phyloP scores from a whole-genome alignment of 2,113 vertebrate genomes.

The Brienomyrus longianalis region DNA sequence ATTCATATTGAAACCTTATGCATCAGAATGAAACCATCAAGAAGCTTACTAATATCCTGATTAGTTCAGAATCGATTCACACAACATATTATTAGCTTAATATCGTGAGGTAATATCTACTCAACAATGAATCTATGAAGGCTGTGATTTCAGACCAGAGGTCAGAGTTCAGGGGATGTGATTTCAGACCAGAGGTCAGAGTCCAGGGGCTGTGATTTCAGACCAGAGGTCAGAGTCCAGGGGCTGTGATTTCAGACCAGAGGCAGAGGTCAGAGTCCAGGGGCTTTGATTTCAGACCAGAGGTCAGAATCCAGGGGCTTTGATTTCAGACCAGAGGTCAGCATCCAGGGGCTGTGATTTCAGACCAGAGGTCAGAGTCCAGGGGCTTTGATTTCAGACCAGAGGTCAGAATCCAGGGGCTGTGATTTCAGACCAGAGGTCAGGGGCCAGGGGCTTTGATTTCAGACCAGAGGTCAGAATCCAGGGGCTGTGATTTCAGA shows the following conservation, averaged over 20 bases:
- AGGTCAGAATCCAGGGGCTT: slow-evolving; percentile 15
- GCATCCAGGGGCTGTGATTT: too few species aligned
- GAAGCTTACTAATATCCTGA: neutral
- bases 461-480: too few species aligned
- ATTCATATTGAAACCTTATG: neutral
- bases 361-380: slow-evolving; percentile 15
- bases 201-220: neutral
- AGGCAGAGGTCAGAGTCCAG: too few species aligned
- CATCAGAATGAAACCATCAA: neutral
- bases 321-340: too few species aligned
- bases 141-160: neutral
- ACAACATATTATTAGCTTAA: slow-evolving; percentile 37
- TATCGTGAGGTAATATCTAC: slow-evolving; percentile 40
- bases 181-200: too few species aligned
- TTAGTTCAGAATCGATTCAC: slow-evolving; percentile 36
- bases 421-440: neutral
- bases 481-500: neutral
- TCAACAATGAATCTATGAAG: slow-evolving; percentile 26
- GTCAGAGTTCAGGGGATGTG: slow-evolving; percentile 10
- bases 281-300: neutral
- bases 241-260: too few species aligned
- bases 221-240: neutral
- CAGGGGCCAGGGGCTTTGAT: neutral
- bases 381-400: neutral
- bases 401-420: too few species aligned